Conservation (phyloP, 2,797 vertebrate species). For the Hemitrygon akajei region DNA sequence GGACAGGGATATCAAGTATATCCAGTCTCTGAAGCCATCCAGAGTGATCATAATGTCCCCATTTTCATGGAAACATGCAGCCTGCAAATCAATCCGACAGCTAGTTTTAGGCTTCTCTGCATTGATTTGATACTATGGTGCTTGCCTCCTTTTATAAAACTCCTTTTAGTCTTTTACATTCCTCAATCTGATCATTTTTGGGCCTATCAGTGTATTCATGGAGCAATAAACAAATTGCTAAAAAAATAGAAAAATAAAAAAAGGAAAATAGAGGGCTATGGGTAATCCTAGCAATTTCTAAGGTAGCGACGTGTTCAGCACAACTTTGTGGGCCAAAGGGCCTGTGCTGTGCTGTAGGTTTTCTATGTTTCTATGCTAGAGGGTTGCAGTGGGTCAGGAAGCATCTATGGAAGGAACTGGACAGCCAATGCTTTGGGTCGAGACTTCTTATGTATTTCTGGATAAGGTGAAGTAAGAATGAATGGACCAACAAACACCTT, state of each 20-base stretch:
- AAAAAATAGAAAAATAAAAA: no score
- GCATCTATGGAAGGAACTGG: no score
- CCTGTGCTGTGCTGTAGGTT: no score
- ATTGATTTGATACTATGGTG: neutral
- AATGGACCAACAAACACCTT: neutral
- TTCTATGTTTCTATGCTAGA: no score
- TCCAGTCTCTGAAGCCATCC: neutral
- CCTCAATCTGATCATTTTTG: neutral
- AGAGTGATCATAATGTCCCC: neutral
- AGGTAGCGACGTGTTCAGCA: no score
- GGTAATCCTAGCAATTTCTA: no score
- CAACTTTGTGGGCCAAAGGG: no score
- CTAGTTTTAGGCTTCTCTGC: neutral
- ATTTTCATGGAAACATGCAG: neutral
- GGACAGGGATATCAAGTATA: neutral
- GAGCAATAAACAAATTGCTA: no score
- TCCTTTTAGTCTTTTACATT: neutral
- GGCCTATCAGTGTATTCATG: neutral
- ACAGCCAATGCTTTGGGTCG: no score
- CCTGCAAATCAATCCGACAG: neutral
- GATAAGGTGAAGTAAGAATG: neutral
- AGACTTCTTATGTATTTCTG: neutral
- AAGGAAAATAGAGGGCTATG: no score
- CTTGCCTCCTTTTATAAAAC: neutral
- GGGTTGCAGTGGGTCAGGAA: no score